Percentiles rank a stretch among this genome's conserved stretches.
Conservation (phyloP, 1,140 invertebrate species). For the Eumaeus atala region DNA sequence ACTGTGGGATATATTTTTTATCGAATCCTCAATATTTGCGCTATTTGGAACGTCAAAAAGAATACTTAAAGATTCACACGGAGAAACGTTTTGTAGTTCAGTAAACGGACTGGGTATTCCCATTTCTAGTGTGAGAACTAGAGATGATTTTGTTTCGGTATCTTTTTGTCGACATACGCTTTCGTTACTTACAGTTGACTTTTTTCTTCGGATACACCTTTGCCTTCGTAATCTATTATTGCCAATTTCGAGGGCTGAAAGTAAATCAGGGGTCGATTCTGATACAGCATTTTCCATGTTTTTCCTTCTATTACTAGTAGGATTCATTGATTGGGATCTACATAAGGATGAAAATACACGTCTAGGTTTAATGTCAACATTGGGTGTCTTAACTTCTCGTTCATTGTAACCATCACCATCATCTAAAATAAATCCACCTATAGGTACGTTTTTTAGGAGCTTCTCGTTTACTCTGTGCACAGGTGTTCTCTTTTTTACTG, state of each 20-base stretch:
- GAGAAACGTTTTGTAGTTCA: constrained; percentile 44
- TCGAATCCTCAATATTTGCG: not conserved
- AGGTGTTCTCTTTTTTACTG: constrained; percentile 51
- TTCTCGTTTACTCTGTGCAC: constrained; percentile 51
- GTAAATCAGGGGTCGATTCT: constrained; percentile 59
- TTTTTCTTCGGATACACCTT: constrained; percentile 63
- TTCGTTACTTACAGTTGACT: constrained; percentile 58
- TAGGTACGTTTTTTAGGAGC: constrained; percentile 58
- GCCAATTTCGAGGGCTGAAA: constrained; percentile 28
- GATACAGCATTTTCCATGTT: constrained; percentile 45
- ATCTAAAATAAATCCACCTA: constrained; percentile 63
- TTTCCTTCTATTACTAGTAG: constrained; percentile 25
- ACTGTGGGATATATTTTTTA: constrained; percentile 48
- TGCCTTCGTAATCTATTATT: constrained; percentile 54
- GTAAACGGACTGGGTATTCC: constrained; percentile 51
- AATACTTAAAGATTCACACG: constrained; percentile 38
- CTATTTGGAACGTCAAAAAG: constrained; percentile 20
- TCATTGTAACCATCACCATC: constrained; percentile 65
- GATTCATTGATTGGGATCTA: constrained; percentile 58
- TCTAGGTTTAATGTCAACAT: constrained; percentile 35
- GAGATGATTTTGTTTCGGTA: constrained; percentile 38
- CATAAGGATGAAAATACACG: constrained; percentile 28
- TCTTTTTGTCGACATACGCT: constrained; percentile 43
- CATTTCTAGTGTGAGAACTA: constrained; percentile 48
- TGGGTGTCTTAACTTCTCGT: constrained; percentile 61